Evolutionary conservation across 2,113 vertebrate genomes (phyloP).

Genomic region (Gymnocephalus cernua): DNA sequence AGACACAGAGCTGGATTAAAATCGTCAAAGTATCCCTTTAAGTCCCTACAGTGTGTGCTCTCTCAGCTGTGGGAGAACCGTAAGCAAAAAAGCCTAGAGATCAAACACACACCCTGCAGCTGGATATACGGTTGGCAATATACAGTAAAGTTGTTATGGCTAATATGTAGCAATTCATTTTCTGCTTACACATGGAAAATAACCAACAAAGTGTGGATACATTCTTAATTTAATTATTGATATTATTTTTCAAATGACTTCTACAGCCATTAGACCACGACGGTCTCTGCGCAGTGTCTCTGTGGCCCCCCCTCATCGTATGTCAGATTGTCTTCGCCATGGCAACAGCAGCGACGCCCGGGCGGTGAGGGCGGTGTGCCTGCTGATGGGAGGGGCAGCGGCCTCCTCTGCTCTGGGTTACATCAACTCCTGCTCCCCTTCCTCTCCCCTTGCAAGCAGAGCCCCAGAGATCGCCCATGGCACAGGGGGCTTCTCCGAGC

Average conservation of each 20-base stretch:
- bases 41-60: no score
- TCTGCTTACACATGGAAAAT: no score
- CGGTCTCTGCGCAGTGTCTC: constrained; percentile 62
- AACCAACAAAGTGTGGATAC: background rate
- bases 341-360: constrained; percentile 86
- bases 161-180: no score
- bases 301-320: constrained; percentile 67
- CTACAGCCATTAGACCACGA: constrained; percentile 49
- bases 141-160: no score
- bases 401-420: constrained; percentile 86
- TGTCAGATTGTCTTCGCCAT: constrained; percentile 86
- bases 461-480: constrained; percentile 69
- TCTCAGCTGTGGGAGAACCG: no score
- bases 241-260: background rate
- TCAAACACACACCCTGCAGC: no score
- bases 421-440: constrained; percentile 81
- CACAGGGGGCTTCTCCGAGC: constrained; percentile 77
- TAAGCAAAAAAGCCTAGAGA: no score
- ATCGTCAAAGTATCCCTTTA: no score
- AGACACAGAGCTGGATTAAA: no score
- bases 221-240: background rate
- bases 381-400: constrained; percentile 88
- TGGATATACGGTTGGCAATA: no score
- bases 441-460: constrained; percentile 64
- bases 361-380: constrained; percentile 85